phyloP scores from a whole-genome alignment of 2,113 vertebrate genomes.

The Micronycteris hirsuta region DNA sequence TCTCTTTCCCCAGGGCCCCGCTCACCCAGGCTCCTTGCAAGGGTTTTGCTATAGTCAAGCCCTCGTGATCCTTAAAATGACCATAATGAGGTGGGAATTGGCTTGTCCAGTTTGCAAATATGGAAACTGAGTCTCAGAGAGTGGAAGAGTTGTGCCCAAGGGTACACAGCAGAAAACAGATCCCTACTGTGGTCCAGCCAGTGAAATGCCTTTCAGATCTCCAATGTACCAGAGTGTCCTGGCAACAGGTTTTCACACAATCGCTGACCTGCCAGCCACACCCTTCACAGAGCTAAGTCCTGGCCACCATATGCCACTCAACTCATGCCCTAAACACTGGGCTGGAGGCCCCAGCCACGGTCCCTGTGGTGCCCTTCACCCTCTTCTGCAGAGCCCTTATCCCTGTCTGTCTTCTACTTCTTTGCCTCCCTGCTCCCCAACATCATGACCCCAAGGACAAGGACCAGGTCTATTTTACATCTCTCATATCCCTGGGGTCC shows the following conservation, averaged over 20 bases:
- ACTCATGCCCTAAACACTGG: background rate
- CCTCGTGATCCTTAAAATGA: background rate
- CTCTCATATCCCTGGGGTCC: background rate
- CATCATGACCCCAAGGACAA: background rate
- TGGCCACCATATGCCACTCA: background rate
- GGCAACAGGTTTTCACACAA: background rate
- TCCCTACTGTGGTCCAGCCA: background rate
- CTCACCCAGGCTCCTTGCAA: background rate
- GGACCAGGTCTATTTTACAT: background rate
- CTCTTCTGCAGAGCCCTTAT: background rate
- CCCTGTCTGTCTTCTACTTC: background rate
- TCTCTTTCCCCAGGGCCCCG: background rate
- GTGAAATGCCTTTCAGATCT: background rate
- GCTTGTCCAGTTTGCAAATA: slow-evolving; percentile 26
- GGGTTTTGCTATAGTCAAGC: background rate
- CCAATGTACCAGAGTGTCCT: background rate
- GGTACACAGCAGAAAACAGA: background rate
- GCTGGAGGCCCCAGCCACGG: background rate
- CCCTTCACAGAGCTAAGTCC: background rate
- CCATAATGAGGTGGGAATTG: background rate
- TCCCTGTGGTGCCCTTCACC: background rate
- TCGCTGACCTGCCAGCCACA: background rate
- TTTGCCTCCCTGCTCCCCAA: background rate
- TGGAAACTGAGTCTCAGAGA: slow-evolving; percentile 65
- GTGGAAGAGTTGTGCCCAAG: background rate